These are phyloP conservation scores for Charadrius vociferus DNA, from an alignment of 2,113 vertebrate genomes.

Conservation along the genomic window DNA sequence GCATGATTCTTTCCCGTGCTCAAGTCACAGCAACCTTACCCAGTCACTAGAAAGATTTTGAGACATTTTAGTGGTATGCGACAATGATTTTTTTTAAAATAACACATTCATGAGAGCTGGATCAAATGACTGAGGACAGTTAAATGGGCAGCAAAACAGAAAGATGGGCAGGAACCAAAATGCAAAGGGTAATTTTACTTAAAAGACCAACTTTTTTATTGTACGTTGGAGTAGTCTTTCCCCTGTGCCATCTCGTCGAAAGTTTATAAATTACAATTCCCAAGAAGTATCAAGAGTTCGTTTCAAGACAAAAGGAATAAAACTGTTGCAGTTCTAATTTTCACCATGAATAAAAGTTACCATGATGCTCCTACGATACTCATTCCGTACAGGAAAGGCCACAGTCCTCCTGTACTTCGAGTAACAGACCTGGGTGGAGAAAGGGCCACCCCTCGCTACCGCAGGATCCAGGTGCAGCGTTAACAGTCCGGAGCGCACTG, in stretches of 20 bases:
- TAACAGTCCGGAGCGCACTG: background rate
- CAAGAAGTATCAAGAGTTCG: constrained; percentile 30
- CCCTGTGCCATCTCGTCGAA: constrained; percentile 20
- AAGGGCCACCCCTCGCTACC: background rate
- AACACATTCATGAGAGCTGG: background rate
- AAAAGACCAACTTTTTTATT: constrained; percentile 68
- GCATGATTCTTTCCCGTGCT: background rate
- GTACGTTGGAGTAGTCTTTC: constrained; percentile 34
- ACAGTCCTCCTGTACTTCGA: background rate
- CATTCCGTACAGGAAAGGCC: background rate
- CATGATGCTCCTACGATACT: constrained; percentile 4
- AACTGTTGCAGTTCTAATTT: constrained; percentile 27
- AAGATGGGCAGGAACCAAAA: constrained; percentile 55
- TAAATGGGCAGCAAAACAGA: background rate
- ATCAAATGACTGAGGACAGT: background rate
- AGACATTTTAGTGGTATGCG: background rate
- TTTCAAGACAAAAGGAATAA: constrained; percentile 49
- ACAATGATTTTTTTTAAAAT: background rate
- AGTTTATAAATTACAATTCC: constrained; percentile 71
- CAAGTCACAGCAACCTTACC: background rate
- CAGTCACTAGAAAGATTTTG: background rate
- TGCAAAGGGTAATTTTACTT: constrained; percentile 44
- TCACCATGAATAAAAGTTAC: constrained; percentile 19
- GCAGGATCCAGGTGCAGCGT: background rate
- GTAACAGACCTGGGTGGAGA: background rate